Base-by-base conservation (phyloP, 2,797 vertebrate species). In the Sebastes hubbsi region DNA sequence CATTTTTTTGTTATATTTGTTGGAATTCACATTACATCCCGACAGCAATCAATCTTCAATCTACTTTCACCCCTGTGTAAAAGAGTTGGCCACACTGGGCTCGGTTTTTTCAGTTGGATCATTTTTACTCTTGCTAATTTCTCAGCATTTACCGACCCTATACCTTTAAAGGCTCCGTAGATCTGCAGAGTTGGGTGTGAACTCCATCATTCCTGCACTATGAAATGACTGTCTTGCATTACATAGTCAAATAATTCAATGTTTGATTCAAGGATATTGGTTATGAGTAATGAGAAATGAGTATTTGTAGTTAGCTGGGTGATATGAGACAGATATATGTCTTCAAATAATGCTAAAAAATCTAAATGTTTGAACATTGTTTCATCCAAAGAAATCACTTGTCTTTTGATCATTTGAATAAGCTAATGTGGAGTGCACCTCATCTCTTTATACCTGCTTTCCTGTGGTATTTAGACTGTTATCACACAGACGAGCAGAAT, bases 391-490 rank as follows among this genome's bases (percentile, higher is more conserved):
- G 10, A 29, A 75, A 30, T 1, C 12, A 24, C 9, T 27, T 46
- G 16, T 18, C 42, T 18, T 46, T 46, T 34, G 6, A 11, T 55
- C 8, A 14, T 52, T 58, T 78, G 8, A 30, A 63, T 56, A 29
- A 32, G 32, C 25, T 34, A 3, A 54, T 7, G 5, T 36, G 6
- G 46, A 27, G 6, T 61, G 24, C 49, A 52, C 27, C 4, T 66
- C 18, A 18, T 58, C 34, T 20, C n/a, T 64, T 83, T 61, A 82
- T 42, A 68, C 11, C 79, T 88, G 71, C 49, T 84, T 82, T 84
- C 54, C 8, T 83, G 25, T 71, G 12, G 25, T 66, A 66, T 82
- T 78, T 58, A 62, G 52, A 66, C 10, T 68, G 58, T 58, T 66
- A 77, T 24, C 58, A 64, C 24, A 36, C 16, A 76, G 49, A 67